Evolutionary conservation across 1,140 invertebrate genomes (phyloP).

Genomic region (Nasonia longicornis): DNA sequence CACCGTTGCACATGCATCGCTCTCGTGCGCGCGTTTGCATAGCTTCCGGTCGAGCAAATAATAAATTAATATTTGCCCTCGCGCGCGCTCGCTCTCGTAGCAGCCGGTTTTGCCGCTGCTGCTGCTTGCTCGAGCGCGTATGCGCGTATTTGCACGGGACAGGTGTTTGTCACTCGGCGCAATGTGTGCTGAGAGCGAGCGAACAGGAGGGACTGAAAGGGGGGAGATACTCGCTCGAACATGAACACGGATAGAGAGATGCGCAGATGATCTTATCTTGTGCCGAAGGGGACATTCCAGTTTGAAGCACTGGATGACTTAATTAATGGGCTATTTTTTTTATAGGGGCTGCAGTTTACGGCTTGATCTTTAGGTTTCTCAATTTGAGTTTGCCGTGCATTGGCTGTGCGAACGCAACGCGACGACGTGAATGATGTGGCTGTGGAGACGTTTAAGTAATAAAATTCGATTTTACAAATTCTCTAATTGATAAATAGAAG

Average conservation of each 20-base stretch:
- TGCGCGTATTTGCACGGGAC: constrained; percentile 35
- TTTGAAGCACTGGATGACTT: constrained; percentile 33
- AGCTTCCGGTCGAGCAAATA: constrained; percentile 65
- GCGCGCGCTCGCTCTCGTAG: constrained; percentile 36
- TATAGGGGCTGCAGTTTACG: not conserved
- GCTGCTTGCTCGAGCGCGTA: constrained; percentile 20
- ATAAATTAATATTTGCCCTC: constrained; percentile 61
- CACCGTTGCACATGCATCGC: constrained; percentile 19
- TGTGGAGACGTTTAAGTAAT: not conserved
- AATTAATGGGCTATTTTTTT: constrained; percentile 38
- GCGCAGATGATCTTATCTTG: constrained; percentile 36
- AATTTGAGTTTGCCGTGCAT: not conserved
- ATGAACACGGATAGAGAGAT: constrained; percentile 12
- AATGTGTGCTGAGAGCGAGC: not conserved
- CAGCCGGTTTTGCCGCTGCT: constrained; percentile 47
- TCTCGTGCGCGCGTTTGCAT: constrained; percentile 49
- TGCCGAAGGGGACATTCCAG: not conserved
- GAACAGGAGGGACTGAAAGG: not conserved
- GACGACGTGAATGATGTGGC: not conserved
- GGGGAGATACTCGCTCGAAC: not conserved
- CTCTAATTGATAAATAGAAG: too few species aligned
- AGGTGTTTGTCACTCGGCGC: constrained; percentile 40
- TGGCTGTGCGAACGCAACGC: not conserved
- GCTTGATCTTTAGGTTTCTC: not conserved
- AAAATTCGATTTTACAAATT: too few species aligned